Percentiles rank a stretch among this genome's conserved stretches.
phyloP scores from a whole-genome alignment of 1,140 invertebrate genomes.

The Amyelois transitella region DNA sequence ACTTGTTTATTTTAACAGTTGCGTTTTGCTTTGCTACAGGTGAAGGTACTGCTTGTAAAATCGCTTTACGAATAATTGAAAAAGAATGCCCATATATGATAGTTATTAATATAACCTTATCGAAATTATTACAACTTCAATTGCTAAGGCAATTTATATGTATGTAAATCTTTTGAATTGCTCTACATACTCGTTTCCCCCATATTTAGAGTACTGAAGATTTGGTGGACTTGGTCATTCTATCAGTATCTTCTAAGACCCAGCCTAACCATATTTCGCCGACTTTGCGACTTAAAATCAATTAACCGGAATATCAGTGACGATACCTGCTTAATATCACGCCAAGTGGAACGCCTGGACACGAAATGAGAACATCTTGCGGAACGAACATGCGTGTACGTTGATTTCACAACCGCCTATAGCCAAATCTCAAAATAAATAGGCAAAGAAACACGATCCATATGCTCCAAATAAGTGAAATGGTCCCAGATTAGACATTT shows the following conservation, averaged over 20 bases:
- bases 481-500: constrained; percentile 1
- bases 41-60: no score
- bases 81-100: no score
- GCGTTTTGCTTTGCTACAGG: background rate
- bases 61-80: no score
- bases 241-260: no score
- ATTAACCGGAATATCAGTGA: background rate
- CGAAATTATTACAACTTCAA: no score
- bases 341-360: constrained; percentile 14
- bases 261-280: background rate
- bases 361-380: constrained; percentile 21
- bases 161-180: no score
- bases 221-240: no score
- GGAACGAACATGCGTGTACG: constrained; percentile 17
- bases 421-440: constrained; percentile 22
- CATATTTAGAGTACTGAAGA: no score
- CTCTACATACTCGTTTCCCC: no score
- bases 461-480: constrained; percentile 15
- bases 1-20: background rate
- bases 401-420: constrained; percentile 24
- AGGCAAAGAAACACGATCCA: constrained; percentile 13
- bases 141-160: no score
- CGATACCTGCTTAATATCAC: background rate
- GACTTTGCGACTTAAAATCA: background rate
- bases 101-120: no score